These are phyloP conservation scores for Aeoliscus strigatus DNA, from an alignment of 2,797 vertebrate genomes.

Conservation along the genomic window DNA sequence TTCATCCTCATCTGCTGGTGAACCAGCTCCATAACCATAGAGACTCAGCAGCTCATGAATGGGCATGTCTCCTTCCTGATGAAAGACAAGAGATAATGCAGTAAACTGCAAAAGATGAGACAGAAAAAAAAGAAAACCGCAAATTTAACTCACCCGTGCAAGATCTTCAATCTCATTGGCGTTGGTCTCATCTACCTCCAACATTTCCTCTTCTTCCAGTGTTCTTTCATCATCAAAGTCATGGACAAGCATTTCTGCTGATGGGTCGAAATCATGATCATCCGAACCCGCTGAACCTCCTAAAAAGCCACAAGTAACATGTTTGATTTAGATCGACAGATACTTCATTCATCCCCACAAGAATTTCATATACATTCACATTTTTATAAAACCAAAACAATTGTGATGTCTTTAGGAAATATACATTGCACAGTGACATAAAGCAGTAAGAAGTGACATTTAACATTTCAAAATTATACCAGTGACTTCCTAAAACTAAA, in stretches of 20 bases:
- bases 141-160: slow-evolving; percentile 84
- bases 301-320: slow-evolving; percentile 28
- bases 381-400: no score
- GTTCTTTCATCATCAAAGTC: slow-evolving; percentile 98
- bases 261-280: slow-evolving; percentile 96
- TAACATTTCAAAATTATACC: no score
- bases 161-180: slow-evolving; percentile 93
- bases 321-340: no score
- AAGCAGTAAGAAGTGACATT: no score
- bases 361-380: no score
- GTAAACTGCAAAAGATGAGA: slow-evolving; percentile 1
- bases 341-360: no score
- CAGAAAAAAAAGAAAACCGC: neutral
- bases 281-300: slow-evolving; percentile 88
- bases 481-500: no score
- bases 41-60: slow-evolving; percentile 93
- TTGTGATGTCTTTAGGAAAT: no score
- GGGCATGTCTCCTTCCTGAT: slow-evolving; percentile 95
- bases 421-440: no score
- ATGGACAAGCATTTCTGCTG: slow-evolving; percentile 96
- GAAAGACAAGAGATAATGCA: neutral
- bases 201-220: slow-evolving; percentile 95
- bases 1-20: slow-evolving; percentile 87
- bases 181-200: slow-evolving; percentile 90
- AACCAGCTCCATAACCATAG: slow-evolving; percentile 89